phyloP scores from a whole-genome alignment of 2,113 vertebrate genomes.

The Apodemus speciosus region DNA sequence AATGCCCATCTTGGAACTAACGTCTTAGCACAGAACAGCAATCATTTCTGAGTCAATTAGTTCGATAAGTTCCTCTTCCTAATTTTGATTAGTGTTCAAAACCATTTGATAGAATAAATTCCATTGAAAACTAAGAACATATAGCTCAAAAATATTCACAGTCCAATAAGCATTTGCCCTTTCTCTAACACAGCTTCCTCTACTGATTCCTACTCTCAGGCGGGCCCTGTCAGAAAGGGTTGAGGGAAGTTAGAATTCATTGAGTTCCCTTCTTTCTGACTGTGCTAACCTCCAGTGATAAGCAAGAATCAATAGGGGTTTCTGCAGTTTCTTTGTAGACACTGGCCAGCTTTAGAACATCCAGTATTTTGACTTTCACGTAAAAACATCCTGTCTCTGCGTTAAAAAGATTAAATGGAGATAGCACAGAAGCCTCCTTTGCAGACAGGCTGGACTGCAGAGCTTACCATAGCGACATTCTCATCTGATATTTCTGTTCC shows the following conservation, averaged over 20 bases:
- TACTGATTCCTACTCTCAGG: neutral
- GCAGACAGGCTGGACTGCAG: too few relatives aligned
- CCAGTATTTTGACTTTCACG: neutral
- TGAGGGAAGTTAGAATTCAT: neutral
- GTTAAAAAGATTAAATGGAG: neutral
- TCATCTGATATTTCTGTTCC: neutral
- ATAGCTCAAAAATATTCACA: slow-evolving; percentile 7
- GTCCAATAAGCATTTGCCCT: neutral
- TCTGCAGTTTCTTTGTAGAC: neutral
- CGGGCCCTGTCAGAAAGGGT: neutral
- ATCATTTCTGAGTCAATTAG: neutral
- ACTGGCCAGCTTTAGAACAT: neutral
- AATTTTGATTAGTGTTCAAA: neutral
- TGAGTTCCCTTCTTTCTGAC: neutral
- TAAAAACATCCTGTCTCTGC: neutral
- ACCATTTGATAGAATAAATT: neutral
- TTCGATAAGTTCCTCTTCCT: neutral
- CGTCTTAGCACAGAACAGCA: neutral
- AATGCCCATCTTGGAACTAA: neutral
- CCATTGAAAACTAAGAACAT: slow-evolving; percentile 39
- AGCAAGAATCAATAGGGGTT: neutral
- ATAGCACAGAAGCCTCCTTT: neutral
- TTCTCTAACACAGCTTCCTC: neutral
- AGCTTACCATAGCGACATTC: neutral
- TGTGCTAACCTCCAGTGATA: neutral